Evolutionary conservation across 2,113 vertebrate genomes (phyloP).

Genomic region (Laterallus jamaicensis): DNA sequence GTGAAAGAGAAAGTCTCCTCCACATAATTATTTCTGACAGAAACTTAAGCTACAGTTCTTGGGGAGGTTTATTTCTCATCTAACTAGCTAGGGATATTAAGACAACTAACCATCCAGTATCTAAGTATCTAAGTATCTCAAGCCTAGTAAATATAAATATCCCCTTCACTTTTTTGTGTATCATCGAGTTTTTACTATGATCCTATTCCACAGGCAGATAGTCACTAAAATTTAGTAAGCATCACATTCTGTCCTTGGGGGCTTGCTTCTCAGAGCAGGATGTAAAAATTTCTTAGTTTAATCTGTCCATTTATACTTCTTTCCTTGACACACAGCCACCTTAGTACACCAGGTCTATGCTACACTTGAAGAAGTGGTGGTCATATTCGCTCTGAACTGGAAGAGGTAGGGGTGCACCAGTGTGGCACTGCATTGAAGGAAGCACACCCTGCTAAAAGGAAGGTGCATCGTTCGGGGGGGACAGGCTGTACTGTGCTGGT

Average conservation of each 20-base stretch:
- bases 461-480: background rate
- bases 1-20: background rate
- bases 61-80: background rate
- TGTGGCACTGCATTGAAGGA: background rate
- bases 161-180: background rate
- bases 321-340: background rate
- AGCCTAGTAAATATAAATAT: background rate
- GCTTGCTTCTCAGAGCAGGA: background rate
- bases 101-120: background rate
- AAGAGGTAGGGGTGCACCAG: background rate
- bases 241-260: background rate
- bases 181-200: background rate
- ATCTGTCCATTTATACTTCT: background rate
- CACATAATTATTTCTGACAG: background rate
- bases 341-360: background rate
- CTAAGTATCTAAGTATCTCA: background rate
- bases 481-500: background rate
- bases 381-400: background rate
- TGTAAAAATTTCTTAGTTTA: background rate
- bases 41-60: background rate
- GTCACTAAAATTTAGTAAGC: background rate
- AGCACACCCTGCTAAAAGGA: background rate
- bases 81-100: background rate
- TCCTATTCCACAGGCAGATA: background rate
- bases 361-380: background rate